These are phyloP conservation scores for Archivesica marissinica DNA, from an alignment of 1,140 invertebrate genomes.

Conservation along the genomic window DNA sequence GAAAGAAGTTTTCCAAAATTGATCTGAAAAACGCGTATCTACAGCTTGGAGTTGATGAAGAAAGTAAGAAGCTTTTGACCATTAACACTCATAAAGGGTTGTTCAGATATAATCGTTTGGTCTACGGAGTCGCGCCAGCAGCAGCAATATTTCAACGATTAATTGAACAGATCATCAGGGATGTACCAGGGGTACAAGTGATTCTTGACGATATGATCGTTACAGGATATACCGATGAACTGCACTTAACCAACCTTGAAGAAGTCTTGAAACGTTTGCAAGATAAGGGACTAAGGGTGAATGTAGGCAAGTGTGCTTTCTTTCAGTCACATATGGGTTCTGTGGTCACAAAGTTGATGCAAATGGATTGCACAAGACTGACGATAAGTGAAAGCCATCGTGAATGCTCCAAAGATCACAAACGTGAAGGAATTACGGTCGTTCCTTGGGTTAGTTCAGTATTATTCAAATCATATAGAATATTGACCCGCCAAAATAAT, in stretches of 20 bases:
- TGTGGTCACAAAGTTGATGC: slow-evolving; percentile 29
- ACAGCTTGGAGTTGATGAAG: slow-evolving; percentile 67
- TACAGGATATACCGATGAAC: slow-evolving; percentile 45
- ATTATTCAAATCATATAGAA: too few relatives aligned
- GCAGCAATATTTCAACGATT: slow-evolving; percentile 84
- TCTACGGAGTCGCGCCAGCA: slow-evolving; percentile 76
- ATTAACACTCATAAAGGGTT: slow-evolving; percentile 75
- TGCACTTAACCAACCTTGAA: neutral
- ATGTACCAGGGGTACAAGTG: slow-evolving; percentile 62
- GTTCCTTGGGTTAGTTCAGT: neutral
- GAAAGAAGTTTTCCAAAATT: slow-evolving; percentile 63
- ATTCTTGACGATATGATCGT: slow-evolving; percentile 66
- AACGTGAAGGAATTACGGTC: neutral
- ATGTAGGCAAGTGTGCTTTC: neutral
- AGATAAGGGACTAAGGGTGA: slow-evolving; percentile 1
- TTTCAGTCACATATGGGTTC: neutral
- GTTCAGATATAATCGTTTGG: slow-evolving; percentile 27
- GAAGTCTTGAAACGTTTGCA: slow-evolving; percentile 1
- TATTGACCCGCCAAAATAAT: too few relatives aligned
- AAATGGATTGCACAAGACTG: slow-evolving; percentile 39
- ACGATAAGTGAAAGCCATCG: neutral
- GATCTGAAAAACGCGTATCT: too few relatives aligned
- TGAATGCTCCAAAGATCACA: neutral
- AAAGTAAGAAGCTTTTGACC: slow-evolving; percentile 63
- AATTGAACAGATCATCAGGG: slow-evolving; percentile 80